Conservation (phyloP, 2,113 vertebrate genomes). For the Python bivittatus region DNA sequence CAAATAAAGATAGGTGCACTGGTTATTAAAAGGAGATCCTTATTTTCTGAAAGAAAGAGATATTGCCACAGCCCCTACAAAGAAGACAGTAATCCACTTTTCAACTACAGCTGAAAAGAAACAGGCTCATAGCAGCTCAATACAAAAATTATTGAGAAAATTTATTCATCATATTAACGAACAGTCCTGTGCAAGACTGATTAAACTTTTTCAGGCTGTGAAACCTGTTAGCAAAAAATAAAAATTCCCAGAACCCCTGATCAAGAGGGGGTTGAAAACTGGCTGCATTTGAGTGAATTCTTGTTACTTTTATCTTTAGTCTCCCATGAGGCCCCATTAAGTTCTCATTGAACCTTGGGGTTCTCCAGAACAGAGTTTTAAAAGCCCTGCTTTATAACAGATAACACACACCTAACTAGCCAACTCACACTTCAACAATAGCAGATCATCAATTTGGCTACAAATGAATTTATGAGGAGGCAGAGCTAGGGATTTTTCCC, state of each 20-base stretch:
- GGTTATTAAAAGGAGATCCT: neutral
- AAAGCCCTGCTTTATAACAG: neutral
- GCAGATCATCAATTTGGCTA: neutral
- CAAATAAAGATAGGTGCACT: neutral
- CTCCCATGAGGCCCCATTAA: neutral
- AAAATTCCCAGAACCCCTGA: neutral
- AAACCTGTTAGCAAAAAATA: neutral
- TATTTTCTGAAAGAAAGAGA: neutral
- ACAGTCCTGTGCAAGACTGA: neutral
- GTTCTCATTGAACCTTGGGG: neutral
- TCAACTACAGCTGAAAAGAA: neutral
- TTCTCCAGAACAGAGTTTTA: neutral
- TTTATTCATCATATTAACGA: neutral
- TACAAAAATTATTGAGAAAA: neutral
- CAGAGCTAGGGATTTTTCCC: neutral
- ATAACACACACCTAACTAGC: neutral
- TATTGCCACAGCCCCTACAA: neutral
- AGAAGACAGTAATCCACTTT: neutral
- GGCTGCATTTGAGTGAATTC: neutral
- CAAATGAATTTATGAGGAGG: neutral
- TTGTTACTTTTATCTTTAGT: neutral
- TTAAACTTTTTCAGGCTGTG: neutral
- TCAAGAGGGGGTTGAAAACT: neutral
- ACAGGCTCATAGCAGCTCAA: neutral
- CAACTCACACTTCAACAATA: neutral